phyloP scores from a whole-genome alignment of 1,140 invertebrate genomes.

The Drosophila grimshawi region DNA sequence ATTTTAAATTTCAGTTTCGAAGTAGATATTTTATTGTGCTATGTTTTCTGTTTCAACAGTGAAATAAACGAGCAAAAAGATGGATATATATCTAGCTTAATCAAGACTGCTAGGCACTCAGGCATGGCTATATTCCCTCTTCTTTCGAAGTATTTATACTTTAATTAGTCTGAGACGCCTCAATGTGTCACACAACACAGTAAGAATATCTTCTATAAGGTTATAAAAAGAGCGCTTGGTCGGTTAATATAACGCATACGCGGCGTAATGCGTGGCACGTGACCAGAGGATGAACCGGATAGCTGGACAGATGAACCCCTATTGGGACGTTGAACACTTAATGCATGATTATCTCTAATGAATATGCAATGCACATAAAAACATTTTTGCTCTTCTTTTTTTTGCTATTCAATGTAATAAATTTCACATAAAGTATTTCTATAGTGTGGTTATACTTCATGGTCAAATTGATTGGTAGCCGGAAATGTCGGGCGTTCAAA shows the following conservation, averaged over 20 bases:
- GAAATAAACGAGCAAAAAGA: no score
- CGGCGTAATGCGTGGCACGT: slow-evolving; percentile 65
- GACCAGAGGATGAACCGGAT: slow-evolving; percentile 32
- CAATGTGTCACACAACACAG: no score
- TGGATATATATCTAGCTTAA: no score
- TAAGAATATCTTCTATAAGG: no score
- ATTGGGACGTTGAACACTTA: slow-evolving; percentile 61
- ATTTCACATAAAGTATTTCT: slow-evolving; percentile 60
- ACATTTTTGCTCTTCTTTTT: slow-evolving; percentile 6
- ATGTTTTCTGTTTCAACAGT: no score
- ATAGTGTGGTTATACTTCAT: slow-evolving; percentile 56
- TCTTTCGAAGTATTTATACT: no score
- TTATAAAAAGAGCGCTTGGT: slow-evolving; percentile 3
- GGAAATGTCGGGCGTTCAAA: neutral
- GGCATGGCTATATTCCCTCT: no score
- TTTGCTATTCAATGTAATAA: slow-evolving; percentile 22
- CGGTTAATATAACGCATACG: slow-evolving; percentile 47
- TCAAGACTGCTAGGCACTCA: no score
- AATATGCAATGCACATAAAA: slow-evolving; percentile 68
- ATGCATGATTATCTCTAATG: slow-evolving; percentile 75
- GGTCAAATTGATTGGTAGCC: slow-evolving; percentile 39
- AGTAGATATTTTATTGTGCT: no score
- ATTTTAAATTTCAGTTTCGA: no score
- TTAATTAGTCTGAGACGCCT: no score
- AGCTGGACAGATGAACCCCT: neutral